Evolutionary conservation across 2,888 invertebrate species (phyloP), one percentile per base, ranked within the genome.

Genomic region (Apodemia duryi): DNA sequence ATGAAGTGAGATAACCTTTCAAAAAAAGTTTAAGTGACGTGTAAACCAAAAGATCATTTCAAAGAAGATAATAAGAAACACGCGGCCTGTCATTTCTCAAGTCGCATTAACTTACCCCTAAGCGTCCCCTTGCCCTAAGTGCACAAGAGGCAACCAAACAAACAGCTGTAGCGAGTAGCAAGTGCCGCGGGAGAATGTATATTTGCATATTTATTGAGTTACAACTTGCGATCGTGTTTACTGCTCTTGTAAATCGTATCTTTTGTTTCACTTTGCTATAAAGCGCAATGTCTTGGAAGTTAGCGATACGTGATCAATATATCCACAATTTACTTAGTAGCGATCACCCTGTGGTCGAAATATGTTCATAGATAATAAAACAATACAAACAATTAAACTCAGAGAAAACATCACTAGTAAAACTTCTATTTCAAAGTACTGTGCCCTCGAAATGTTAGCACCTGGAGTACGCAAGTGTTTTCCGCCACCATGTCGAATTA

Each of bases 191-290:
- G 67, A 69, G 69, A 68, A 68, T 69, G 68, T 49, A 57, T 72
- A 74, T 75, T 75, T 75, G 73, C 75, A 75, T 74, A 75, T 72
- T 75, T 75, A 75, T 75, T 73, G 73, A 73, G 72, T 73, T 68
- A 70, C 65, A 38, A 54, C 38, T 63, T 28, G 57, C 32, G 57
- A 32, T 57, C 32, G 28, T 13, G 57, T 54, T 57, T 7, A 28
- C 57, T 4, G 11, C 57, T 29, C 29, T 29, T 57, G 57, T 11
- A 32, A 57, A 57, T 57, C 57, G 32, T 11, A 11, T 57, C 11
- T 32, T 32, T 29, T 32, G 57, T 32, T 57, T 57, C 28, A 32
- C 11, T 57, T 57, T 28, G 4, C 57, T 6, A 29, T 54, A 29
- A 28, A 57, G 32, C 13, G 29, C 57, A 49, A 49, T n/a, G 49